These are phyloP conservation scores for human (Homo sapiens) DNA, from an alignment of 2,113 vertebrate genomes.

Conservation along the genomic window GRCh38 chr5:99293501-99294000, in stretches of 20 bases:
- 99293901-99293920: constrained; percentile 28
- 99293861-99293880: constrained; percentile 4
- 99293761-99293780: neutral
- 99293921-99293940: constrained; percentile 27
- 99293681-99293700: neutral
- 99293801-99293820: constrained; percentile 18
- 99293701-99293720: constrained; percentile 27
- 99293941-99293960: neutral
- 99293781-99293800: constrained; percentile 34
- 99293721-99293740: constrained; percentile 22
- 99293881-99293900: constrained; percentile 45
- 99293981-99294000: neutral
- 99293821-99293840: neutral
- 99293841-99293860: constrained; percentile 8
- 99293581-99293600: constrained; percentile 8
- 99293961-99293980: constrained; percentile 35
- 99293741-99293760: constrained; percentile 45
- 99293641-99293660: constrained; percentile 36
- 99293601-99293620: neutral
- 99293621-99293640: constrained; percentile 49
- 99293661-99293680: constrained; percentile 14
- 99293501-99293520: constrained; percentile 22
- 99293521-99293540: neutral
- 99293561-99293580: neutral
- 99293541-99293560: constrained; percentile 34